Evolutionary conservation across 2,113 vertebrate species (phyloP).

Genomic region (Sigmodon hispidus): DNA sequence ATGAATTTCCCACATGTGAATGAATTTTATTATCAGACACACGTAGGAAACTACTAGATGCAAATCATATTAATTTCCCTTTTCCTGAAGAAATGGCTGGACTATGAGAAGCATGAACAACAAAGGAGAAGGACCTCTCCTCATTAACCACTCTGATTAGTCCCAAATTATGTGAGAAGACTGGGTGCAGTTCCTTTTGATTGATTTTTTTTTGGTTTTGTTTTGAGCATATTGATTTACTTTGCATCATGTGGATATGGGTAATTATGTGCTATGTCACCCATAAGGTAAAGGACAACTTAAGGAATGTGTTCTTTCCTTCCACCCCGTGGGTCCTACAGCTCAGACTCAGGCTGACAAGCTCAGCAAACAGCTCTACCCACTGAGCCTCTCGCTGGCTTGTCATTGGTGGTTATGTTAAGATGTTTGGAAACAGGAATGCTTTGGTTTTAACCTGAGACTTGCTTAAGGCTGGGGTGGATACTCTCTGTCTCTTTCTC

Average conservation of each 20-base stretch:
- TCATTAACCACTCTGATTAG: not conserved
- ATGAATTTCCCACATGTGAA: not conserved
- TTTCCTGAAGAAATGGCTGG: slow-evolving; percentile 38
- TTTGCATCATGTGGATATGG: no score
- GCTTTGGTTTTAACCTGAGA: not conserved
- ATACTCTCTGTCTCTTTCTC: not conserved
- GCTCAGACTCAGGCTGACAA: not conserved
- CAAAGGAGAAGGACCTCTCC: not conserved
- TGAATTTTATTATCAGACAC: not conserved
- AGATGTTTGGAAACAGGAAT: not conserved
- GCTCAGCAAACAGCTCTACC: not conserved
- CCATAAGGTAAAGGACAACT: not conserved
- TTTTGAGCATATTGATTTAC: not conserved
- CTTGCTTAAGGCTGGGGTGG: not conserved
- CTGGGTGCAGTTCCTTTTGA: not conserved
- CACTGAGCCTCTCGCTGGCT: not conserved
- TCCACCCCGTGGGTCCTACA: not conserved
- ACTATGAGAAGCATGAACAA: not conserved
- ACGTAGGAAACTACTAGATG: not conserved
- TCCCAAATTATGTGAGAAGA: not conserved
- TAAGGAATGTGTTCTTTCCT: not conserved
- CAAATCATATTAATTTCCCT: not conserved
- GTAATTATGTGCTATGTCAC: no score
- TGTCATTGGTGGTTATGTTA: not conserved
- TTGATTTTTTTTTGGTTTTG: not conserved